Percentiles rank a stretch among this genome's conserved stretches.
Evolutionary conservation across 2,113 vertebrate genomes (phyloP).

Genomic region (Anarrhichthys ocellatus): DNA sequence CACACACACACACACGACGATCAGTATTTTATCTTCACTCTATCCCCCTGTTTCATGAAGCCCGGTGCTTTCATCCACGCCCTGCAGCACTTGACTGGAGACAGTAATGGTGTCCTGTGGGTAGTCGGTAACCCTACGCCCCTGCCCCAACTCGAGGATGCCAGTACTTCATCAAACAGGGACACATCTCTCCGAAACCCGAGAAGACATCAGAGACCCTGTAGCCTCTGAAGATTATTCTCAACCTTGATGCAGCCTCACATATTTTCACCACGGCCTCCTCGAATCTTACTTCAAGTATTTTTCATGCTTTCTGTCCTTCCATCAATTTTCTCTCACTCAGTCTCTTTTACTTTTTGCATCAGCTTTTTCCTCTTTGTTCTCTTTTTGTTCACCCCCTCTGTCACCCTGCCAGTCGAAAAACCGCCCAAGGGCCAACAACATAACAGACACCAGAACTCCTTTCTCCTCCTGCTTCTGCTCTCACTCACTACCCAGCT

Average conservation of each 20-base stretch:
- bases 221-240: slow-evolving; percentile 50
- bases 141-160: slow-evolving; percentile 52
- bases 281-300: slow-evolving; percentile 11
- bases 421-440: slow-evolving; percentile 58
- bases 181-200: slow-evolving; percentile 69
- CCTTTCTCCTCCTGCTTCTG: slow-evolving; percentile 66
- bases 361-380: slow-evolving; percentile 44
- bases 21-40: slow-evolving; percentile 36
- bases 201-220: slow-evolving; percentile 73
- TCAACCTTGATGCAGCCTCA: slow-evolving; percentile 15
- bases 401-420: slow-evolving; percentile 33
- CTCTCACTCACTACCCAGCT: slow-evolving; percentile 44
- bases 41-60: slow-evolving; percentile 23
- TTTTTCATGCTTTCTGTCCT: slow-evolving; percentile 25
- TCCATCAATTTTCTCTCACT: slow-evolving; percentile 36
- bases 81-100: slow-evolving; percentile 69
- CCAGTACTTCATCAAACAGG: slow-evolving; percentile 72
- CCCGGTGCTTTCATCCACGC: slow-evolving; percentile 72
- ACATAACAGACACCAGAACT: slow-evolving; percentile 68
- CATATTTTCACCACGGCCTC: slow-evolving; percentile 39
- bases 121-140: slow-evolving; percentile 74
- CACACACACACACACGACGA: not conserved
- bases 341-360: slow-evolving; percentile 22
- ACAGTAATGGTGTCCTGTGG: slow-evolving; percentile 75
- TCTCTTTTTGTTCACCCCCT: slow-evolving; percentile 21